A percentile compares a stretch with the other conserved stretches of the same genome.
Conservation (phyloP, 2,797 vertebrate species). For the Micrastur ruficollis region DNA sequence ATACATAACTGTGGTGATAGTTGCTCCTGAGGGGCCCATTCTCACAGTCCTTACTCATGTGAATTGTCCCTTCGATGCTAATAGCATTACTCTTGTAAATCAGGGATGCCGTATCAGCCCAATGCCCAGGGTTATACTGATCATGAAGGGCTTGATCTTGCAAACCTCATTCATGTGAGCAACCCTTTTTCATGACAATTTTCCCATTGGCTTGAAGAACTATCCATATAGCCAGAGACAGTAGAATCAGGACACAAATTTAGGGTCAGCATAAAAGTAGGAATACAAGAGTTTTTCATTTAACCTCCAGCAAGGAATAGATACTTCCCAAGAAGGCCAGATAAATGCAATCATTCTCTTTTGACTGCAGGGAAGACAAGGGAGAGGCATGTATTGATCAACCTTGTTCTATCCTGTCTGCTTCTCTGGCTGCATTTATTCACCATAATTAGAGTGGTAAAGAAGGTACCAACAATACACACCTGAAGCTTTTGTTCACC, state of each 20-base stretch:
- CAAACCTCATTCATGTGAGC: neutral
- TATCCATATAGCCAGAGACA: neutral
- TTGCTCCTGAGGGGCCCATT: conserved; percentile 56
- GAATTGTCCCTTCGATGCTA: conserved; percentile 34
- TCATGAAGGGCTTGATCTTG: conserved; percentile 29
- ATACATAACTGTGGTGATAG: conserved; percentile 8
- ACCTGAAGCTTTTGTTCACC: neutral
- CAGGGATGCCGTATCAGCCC: neutral
- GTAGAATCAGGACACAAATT: neutral
- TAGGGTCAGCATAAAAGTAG: conserved; percentile 39
- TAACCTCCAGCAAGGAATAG: conserved; percentile 35
- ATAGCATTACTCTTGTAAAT: conserved; percentile 43
- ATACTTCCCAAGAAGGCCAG: neutral
- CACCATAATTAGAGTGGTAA: neutral
- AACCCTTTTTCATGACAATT: neutral
- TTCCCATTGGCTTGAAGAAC: conserved; percentile 23
- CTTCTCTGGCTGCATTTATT: neutral
- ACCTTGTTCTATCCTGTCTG: neutral
- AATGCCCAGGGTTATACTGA: neutral
- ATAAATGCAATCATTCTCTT: neutral
- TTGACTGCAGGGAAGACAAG: neutral
- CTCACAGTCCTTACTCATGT: conserved; percentile 3
- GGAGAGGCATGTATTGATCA: conserved; percentile 13
- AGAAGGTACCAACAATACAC: neutral
- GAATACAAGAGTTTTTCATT: conserved; percentile 22